A percentile compares a stretch with the other conserved stretches of the same genome.
phyloP scores from a whole-genome alignment of 2,888 invertebrate genomes.

The Calameuta filiformis region DNA sequence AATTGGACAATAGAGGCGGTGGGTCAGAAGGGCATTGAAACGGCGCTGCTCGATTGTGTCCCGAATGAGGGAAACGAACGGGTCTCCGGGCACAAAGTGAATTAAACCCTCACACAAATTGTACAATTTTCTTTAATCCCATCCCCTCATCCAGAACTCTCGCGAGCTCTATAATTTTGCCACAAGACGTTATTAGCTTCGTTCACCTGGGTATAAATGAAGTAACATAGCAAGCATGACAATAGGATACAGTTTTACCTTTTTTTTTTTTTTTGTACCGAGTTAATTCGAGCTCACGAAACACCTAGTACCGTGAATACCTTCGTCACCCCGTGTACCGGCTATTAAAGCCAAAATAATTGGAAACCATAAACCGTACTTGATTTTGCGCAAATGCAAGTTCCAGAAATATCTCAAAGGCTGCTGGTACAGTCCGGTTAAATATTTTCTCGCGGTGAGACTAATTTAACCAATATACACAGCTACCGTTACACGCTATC shows the following conservation, averaged over 20 bases:
- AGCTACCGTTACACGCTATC: no score
- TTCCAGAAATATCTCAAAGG: background rate
- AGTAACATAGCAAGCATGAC: background rate
- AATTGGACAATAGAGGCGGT: background rate
- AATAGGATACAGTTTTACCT: background rate
- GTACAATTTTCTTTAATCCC: background rate
- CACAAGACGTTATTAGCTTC: background rate
- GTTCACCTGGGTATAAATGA: background rate
- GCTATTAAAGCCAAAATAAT: background rate
- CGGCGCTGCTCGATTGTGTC: background rate
- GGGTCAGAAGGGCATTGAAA: background rate
- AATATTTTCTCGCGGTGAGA: no score
- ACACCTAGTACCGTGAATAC: background rate
- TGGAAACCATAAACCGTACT: background rate
- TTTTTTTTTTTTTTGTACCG: background rate
- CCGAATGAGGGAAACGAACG: background rate
- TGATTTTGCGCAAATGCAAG: background rate
- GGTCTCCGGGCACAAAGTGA: background rate
- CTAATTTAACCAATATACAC: no score
- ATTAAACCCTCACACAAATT: background rate
- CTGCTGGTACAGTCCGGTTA: no score
- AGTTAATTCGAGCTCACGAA: background rate
- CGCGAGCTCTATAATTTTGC: background rate
- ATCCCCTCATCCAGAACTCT: background rate
- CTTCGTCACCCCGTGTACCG: background rate